These are phyloP conservation scores for Triplophysa siluroides DNA, from an alignment of 2,113 vertebrate species.

Conservation along the genomic window DNA sequence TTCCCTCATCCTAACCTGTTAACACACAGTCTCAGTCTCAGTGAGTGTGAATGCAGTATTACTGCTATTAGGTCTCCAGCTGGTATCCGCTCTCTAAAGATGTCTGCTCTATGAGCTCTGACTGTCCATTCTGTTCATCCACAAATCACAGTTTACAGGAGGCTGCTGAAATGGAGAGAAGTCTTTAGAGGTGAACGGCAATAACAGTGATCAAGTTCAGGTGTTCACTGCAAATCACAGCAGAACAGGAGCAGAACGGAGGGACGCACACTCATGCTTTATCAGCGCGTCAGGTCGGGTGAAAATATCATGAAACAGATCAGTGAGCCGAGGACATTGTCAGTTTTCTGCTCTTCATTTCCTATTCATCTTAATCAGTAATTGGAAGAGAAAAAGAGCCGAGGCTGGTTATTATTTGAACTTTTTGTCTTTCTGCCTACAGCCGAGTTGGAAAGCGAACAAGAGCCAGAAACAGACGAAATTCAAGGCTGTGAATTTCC, in stretches of 20 bases:
- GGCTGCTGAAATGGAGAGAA: slow-evolving; percentile 9
- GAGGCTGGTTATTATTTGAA: background rate
- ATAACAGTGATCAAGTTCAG: slow-evolving; percentile 36
- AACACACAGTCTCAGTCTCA: background rate
- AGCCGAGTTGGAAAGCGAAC: background rate
- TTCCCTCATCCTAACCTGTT: too few species aligned
- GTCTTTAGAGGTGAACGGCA: slow-evolving; percentile 25
- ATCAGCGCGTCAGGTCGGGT: too few species aligned
- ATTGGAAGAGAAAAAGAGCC: slow-evolving; percentile 10
- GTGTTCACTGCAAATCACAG: too few species aligned
- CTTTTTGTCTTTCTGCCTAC: background rate
- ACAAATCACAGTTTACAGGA: slow-evolving; percentile 33
- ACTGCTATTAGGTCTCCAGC: background rate
- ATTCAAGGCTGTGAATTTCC: slow-evolving; percentile 2
- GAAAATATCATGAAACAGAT: background rate
- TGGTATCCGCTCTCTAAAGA: background rate
- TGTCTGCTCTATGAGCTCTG: background rate
- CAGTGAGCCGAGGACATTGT: background rate
- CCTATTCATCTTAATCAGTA: slow-evolving; percentile 22
- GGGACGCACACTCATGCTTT: slow-evolving; percentile 2
- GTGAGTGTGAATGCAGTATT: background rate
- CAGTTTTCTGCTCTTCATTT: background rate
- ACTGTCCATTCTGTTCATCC: slow-evolving; percentile 23
- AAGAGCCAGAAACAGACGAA: background rate
- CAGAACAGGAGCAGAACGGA: background rate